A percentile compares a stretch with the other conserved stretches of the same genome.
These are phyloP conservation scores for Prietella phreatophila DNA, from an alignment of 2,113 vertebrate species.

Conservation along the genomic window DNA sequence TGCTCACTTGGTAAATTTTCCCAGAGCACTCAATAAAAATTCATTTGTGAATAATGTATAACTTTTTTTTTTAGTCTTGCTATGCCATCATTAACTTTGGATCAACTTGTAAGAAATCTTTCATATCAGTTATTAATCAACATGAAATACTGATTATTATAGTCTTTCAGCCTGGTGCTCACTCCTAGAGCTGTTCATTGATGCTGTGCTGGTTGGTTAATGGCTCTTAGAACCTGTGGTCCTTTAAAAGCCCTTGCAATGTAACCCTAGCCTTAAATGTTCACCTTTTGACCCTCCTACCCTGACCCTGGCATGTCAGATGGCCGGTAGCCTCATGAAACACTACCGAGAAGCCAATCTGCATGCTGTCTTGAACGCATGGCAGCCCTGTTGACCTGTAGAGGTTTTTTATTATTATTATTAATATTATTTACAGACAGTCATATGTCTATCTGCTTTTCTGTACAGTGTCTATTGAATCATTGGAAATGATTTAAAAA, in stretches of 20 bases:
- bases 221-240: constrained; percentile 47
- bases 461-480: not conserved
- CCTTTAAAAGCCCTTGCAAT: constrained; percentile 54
- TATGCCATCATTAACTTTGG: constrained; percentile 30
- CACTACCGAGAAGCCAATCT: constrained; percentile 66
- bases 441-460: not conserved
- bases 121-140: not conserved
- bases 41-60: not conserved
- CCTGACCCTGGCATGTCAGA: constrained; percentile 63
- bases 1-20: not conserved
- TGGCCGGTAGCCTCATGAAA: constrained; percentile 67
- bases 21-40: not conserved
- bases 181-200: not conserved
- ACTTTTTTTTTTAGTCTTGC: not conserved
- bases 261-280: constrained; percentile 55
- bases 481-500: not conserved
- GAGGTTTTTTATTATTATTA: not conserved
- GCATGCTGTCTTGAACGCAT: constrained; percentile 59
- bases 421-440: too few species aligned
- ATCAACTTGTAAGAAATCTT: not conserved
- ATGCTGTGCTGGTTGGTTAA: constrained; percentile 42
- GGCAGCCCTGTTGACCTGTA: constrained; percentile 32
- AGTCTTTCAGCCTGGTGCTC: not conserved
- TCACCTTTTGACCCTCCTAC: constrained; percentile 58
- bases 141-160: not conserved